Conservation (phyloP, 2,113 vertebrate species). For the Polypterus senegalus region DNA sequence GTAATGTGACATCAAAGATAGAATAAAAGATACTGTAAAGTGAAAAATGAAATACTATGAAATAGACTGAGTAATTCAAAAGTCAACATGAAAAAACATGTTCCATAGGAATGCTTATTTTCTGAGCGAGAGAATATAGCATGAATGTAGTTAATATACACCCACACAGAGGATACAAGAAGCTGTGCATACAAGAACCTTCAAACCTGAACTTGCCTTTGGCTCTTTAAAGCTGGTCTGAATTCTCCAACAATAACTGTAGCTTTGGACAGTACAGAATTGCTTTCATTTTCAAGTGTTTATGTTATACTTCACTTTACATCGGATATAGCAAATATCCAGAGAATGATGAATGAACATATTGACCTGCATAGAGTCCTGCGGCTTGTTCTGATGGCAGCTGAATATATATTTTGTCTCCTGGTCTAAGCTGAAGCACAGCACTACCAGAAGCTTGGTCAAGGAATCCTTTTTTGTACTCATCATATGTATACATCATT, state of each 20-base stretch:
- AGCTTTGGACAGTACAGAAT: constrained; percentile 34
- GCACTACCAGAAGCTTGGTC: constrained; percentile 95
- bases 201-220: constrained; percentile 21
- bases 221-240: constrained; percentile 40
- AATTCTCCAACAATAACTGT: constrained; percentile 39
- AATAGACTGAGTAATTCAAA: too few relatives aligned
- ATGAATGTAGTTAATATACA: constrained; percentile 37
- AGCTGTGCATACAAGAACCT: constrained; percentile 34
- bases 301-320: constrained; percentile 40
- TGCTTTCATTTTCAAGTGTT: constrained; percentile 15
- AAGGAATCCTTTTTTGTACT: constrained; percentile 88
- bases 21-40: too few relatives aligned
- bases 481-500: constrained; percentile 93
- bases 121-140: constrained; percentile 33
- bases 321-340: constrained; percentile 93
- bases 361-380: constrained; percentile 89
- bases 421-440: constrained; percentile 66
- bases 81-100: too few relatives aligned
- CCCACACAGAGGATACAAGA: constrained; percentile 28
- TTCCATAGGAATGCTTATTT: background rate
- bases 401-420: constrained; percentile 81
- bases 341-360: constrained; percentile 92
- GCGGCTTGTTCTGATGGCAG: constrained; percentile 91
- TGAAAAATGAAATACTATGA: too few relatives aligned
- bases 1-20: too few relatives aligned